Evolutionary conservation across 2,797 vertebrate species (phyloP), one percentile per base, ranked within the genome.

Genomic region (Thamnophis elegans): DNA sequence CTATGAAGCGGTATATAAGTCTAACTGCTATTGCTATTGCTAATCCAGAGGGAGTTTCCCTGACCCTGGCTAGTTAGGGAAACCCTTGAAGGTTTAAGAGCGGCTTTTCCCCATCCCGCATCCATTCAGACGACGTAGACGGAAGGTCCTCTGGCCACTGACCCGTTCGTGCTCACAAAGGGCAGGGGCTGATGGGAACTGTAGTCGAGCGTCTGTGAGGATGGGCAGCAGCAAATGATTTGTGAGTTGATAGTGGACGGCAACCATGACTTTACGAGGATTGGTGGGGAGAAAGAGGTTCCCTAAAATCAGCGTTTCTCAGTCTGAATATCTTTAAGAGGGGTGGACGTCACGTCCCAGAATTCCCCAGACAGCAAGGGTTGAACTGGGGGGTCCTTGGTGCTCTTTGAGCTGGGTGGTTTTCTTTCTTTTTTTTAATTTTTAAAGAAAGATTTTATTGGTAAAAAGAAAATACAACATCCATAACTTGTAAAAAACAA

Each of bases 71-170:
- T 55, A 55, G 28, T 13, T 7, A 26, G 5, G 56, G 2, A 47
- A 32, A 10, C 1, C 36, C 32, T 14, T 47, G 26, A 47, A 25
- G 28, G 51, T 25, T 59, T 60, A 26, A 26, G 26, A 47, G 32
- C 0, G 9, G 7, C 42, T 42, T 42, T 60, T 65, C 1, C 22
- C 25, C 12, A 47, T 0, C 42, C 20, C 7, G 6, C 0, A 0
- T 25, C 22, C 36, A 9, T 60, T 26, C 59, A 62, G 56, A 60
- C 13, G 1, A 25, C 1, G 5, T 16, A 5, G 5, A n/a, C 26
- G 18, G 32, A 16, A 86, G 14, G 28, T 9, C 51, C 85, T 42
- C 20, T 55, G 53, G 16, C 9, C 51, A 28, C 53, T 9, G 28
- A n/a, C 42, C 87, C 55, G 25, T 88, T 4, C 2, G 10, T 16